Evolutionary conservation across 2,113 vertebrate genomes (phyloP), one percentile per base, ranked within the genome.

Genomic region (Tauraco erythrolophus): DNA sequence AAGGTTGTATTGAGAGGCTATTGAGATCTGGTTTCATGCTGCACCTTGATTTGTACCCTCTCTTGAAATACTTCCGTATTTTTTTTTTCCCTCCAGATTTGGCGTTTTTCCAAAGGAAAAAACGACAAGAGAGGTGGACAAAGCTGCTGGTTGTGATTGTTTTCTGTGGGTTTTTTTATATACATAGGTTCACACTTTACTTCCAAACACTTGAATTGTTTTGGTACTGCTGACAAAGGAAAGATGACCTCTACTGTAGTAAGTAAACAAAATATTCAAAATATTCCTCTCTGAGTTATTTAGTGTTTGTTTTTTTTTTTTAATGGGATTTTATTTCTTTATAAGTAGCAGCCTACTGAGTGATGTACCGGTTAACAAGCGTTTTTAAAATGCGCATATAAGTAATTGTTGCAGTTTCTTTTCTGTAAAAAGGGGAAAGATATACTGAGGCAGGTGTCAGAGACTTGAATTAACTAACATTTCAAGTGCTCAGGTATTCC

Each of bases 241-340:
- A 89, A 84, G 82, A 98, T 98, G 98, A 97, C 90, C 92, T 96
- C 97, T 45, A 77, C 92, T 69, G 78, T 80, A 88, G 98, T 98
- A 94, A 98, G 98, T 98, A 83, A 94, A 89, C 61, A 68, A 84
- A 90, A 92, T n/a, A 78, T 69, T 95, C 51, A 48, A 78, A 76
- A 69, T 70, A 54, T 14, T 75, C 13, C 41, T 27, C n/a, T 46
- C 18, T 48, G 5, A 4, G 41, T n/a, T n/a, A n/a, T n/a, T n/a
- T n/a, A n/a, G n/a, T n/a, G 41, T 41, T 41, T 41, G 50, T 19
- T 48, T 25, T 28, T 58, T 27, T 58, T 33, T 51, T 31, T 50
- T 18, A 41, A 15, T 22, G 1, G 6, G 4, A 2, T 69, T 82
- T 48, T 66, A 45, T 65, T 71, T 75, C 33, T 62, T 86, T 68